A percentile compares a stretch with the other conserved stretches of the same genome.
phyloP scores from a whole-genome alignment of 2,113 vertebrate genomes.

The Elachura formosa region DNA sequence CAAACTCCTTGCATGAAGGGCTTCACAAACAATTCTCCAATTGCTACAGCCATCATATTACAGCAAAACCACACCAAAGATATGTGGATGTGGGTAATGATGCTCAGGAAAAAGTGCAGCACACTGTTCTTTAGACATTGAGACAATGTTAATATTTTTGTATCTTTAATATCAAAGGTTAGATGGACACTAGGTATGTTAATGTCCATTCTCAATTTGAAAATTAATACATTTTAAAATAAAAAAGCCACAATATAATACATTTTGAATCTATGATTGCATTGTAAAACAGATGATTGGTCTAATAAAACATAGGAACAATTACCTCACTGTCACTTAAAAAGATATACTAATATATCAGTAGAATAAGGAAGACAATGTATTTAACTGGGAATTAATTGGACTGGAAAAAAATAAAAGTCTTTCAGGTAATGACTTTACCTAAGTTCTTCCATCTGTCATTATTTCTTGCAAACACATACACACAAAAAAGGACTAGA shows the following conservation, averaged over 20 bases:
- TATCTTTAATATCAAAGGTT: background rate
- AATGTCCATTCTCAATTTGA: background rate
- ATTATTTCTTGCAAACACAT: conserved; percentile 45
- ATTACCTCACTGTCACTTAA: background rate
- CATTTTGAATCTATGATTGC: background rate
- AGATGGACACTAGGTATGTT: fast-evolving
- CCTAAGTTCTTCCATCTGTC: background rate
- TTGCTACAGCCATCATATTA: background rate
- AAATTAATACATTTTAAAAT: background rate
- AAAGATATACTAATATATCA: background rate
- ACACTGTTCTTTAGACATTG: background rate
- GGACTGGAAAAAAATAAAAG: background rate
- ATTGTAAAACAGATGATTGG: background rate
- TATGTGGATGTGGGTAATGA: background rate
- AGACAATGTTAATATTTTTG: background rate
- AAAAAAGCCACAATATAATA: background rate
- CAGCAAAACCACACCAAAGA: background rate
- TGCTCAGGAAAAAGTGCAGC: background rate
- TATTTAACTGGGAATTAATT: conserved; percentile 13
- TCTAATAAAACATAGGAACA: background rate
- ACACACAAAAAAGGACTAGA: background rate
- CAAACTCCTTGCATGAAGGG: background rate
- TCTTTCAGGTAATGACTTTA: conserved; percentile 12
- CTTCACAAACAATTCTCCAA: background rate
- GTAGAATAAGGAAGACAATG: background rate